Evolutionary conservation across 2,888 invertebrate genomes (phyloP).

Genomic region (Eugnorisma glareosa): DNA sequence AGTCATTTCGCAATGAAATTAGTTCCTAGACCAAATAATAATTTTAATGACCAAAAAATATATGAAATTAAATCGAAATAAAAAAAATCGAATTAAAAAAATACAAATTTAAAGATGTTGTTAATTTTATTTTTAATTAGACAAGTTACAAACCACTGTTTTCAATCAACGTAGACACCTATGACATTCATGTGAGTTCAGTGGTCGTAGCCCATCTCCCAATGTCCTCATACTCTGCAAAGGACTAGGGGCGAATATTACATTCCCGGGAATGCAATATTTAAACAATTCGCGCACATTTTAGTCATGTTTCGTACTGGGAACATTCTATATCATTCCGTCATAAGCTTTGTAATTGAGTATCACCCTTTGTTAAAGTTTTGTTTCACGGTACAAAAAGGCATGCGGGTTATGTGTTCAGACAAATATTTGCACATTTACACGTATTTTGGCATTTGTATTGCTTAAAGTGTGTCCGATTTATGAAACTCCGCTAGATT

Average conservation of each 20-base stretch:
- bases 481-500: background rate
- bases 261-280: constrained; percentile 12
- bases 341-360: constrained; percentile 21
- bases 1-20: constrained; percentile 8
- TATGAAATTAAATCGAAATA: background rate
- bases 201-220: background rate
- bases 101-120: background rate
- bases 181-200: background rate
- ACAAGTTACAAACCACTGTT: background rate
- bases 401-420: constrained; percentile 20
- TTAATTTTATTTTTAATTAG: background rate
- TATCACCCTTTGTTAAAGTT: constrained; percentile 15
- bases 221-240: background rate
- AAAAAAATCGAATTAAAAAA: background rate
- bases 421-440: background rate
- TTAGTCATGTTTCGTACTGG: background rate
- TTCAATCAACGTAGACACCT: background rate
- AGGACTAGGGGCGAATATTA: background rate
- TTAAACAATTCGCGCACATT: constrained; percentile 5
- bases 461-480: background rate
- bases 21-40: background rate
- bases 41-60: background rate
- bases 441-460: constrained; percentile 4
- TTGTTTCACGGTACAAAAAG: constrained; percentile 21
- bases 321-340: background rate